A percentile compares a stretch with the other conserved stretches of the same genome.
These are phyloP conservation scores for Brenthis hecate DNA, from an alignment of 2,888 invertebrate species.

Conservation along the genomic window DNA sequence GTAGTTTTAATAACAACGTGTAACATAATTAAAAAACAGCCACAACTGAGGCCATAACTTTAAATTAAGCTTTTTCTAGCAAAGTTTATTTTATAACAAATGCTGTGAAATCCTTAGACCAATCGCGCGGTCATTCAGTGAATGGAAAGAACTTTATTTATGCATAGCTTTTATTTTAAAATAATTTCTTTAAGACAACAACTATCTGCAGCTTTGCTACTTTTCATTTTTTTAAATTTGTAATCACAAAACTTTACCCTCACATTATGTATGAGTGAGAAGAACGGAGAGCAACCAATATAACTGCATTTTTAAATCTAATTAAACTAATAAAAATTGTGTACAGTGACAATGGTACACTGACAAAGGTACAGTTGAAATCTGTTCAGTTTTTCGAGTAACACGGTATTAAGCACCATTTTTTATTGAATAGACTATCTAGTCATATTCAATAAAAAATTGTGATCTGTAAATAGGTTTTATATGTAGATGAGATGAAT, in stretches of 20 bases:
- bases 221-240: too few relatives aligned
- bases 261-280: too few relatives aligned
- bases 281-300: background rate
- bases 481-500: too few relatives aligned
- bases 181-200: background rate
- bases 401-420: too few relatives aligned
- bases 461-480: too few relatives aligned
- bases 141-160: constrained; percentile 2
- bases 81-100: constrained; percentile 36
- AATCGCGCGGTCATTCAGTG: background rate
- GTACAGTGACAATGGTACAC: too few relatives aligned
- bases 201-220: background rate
- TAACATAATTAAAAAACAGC: constrained; percentile 36
- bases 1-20: constrained; percentile 7
- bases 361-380: too few relatives aligned
- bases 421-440: too few relatives aligned
- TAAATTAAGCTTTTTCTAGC: constrained; percentile 38
- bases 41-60: constrained; percentile 27
- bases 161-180: too few relatives aligned
- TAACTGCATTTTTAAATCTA: background rate
- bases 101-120: constrained; percentile 32
- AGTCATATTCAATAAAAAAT: too few relatives aligned
- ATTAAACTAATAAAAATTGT: background rate
- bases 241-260: background rate
- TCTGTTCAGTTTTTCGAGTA: too few relatives aligned